These are phyloP conservation scores for Synaphobranchus kaupii DNA, from an alignment of 2,797 vertebrate genomes.

Conservation along the genomic window DNA sequence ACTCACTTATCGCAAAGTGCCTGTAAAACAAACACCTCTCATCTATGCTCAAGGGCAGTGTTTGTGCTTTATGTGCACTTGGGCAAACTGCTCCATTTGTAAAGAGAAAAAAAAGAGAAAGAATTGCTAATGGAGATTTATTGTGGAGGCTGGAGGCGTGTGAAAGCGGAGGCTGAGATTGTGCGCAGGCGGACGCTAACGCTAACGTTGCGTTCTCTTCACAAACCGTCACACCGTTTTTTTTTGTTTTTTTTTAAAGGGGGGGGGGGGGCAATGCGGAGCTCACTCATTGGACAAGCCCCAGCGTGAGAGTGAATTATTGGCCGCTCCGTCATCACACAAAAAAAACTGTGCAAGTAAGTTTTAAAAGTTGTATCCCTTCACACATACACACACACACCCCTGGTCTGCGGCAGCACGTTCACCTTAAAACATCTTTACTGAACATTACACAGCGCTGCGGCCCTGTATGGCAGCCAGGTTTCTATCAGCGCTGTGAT, in stretches of 20 bases:
- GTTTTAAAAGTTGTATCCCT: background rate
- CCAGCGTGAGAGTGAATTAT: slow-evolving; percentile 2
- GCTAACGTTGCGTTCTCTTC: background rate
- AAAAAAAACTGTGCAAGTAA: slow-evolving; percentile 15
- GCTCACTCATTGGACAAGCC: background rate
- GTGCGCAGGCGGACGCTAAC: background rate
- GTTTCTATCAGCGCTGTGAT: slow-evolving; percentile 91
- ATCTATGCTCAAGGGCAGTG: background rate
- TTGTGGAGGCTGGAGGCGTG: background rate
- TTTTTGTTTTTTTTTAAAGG: background rate
- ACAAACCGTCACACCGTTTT: background rate
- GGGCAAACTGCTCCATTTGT: background rate
- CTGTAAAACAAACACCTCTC: background rate
- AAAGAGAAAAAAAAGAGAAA: background rate
- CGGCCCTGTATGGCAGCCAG: slow-evolving; percentile 83
- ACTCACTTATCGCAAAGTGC: background rate
- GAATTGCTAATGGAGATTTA: slow-evolving; percentile 9
- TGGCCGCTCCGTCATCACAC: slow-evolving; percentile 20
- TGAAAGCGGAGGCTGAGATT: background rate
- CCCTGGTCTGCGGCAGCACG: slow-evolving; percentile 72
- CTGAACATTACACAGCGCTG: slow-evolving; percentile 78
- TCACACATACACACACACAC: slow-evolving; percentile 32
- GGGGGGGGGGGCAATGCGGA: background rate
- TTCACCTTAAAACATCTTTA: slow-evolving; percentile 90
- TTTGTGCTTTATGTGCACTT: background rate